Percentiles rank a stretch among this genome's conserved stretches.
These are phyloP conservation scores for Hyla sarda DNA, from an alignment of 2,113 vertebrate species.

Conservation along the genomic window DNA sequence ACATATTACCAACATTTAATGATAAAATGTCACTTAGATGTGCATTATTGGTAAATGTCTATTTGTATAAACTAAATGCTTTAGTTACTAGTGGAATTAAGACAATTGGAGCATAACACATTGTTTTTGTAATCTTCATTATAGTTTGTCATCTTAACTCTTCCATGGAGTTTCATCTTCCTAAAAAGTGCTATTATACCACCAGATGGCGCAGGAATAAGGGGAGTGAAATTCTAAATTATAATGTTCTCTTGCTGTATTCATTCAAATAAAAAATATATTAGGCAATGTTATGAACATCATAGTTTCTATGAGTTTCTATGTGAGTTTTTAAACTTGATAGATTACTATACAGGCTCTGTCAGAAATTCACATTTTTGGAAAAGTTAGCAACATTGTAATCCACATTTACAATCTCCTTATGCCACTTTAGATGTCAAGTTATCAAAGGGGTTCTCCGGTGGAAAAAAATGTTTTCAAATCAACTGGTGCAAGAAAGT, in stretches of 20 bases:
- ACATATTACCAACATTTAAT: too few species aligned
- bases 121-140: too few species aligned
- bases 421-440: too few species aligned
- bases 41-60: too few species aligned
- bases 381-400: background rate
- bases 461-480: too few species aligned
- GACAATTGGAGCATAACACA: too few species aligned
- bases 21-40: too few species aligned
- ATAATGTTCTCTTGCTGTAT: background rate
- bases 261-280: background rate
- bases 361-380: background rate
- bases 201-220: conserved; percentile 18
- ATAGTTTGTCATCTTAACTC: too few species aligned
- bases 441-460: too few species aligned
- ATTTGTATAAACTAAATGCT: too few species aligned
- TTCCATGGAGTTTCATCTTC: background rate
- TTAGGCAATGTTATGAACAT: background rate
- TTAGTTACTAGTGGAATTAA: too few species aligned
- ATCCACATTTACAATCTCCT: background rate
- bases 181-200: background rate
- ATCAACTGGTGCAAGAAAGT: too few species aligned
- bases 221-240: background rate
- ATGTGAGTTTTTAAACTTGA: background rate
- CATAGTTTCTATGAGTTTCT: background rate
- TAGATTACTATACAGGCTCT: background rate